A percentile compares a stretch with the other conserved stretches of the same genome.
These are phyloP conservation scores for Cheilosia soror DNA, from an alignment of 2,888 invertebrate species.

Conservation along the genomic window DNA sequence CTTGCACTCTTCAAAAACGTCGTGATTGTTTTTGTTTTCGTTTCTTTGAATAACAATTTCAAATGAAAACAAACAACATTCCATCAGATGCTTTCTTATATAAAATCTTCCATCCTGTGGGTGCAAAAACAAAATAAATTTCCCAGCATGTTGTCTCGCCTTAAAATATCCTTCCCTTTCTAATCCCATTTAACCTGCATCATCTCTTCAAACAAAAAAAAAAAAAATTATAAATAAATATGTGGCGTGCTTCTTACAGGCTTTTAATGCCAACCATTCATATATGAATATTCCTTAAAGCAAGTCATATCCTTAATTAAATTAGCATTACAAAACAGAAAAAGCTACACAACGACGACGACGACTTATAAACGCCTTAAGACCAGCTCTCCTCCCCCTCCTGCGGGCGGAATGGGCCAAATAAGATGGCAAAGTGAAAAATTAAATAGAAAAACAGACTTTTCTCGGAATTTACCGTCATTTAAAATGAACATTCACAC, in stretches of 20 bases:
- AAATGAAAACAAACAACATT: constrained; percentile 12
- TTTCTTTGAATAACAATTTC: not conserved
- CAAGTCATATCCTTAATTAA: constrained; percentile 74
- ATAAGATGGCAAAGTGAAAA: constrained; percentile 61
- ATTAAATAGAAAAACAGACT: constrained; percentile 72
- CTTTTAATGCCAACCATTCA: constrained; percentile 24
- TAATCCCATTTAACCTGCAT: not conserved
- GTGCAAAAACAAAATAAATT: constrained; percentile 8
- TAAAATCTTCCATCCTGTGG: not conserved
- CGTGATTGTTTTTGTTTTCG: not conserved
- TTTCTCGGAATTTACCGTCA: constrained; percentile 67
- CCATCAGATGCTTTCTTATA: not conserved
- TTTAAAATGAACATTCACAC: constrained; percentile 69
- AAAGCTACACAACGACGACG: constrained; percentile 35
- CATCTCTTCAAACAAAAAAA: not conserved
- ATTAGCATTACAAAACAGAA: constrained; percentile 73
- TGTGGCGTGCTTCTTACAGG: constrained; percentile 32
- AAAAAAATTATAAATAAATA: constrained; percentile 2
- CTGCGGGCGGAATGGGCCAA: not conserved
- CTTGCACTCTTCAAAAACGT: not conserved
- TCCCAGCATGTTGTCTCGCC: constrained; percentile 20
- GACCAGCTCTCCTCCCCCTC: not conserved
- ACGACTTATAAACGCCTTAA: constrained; percentile 45
- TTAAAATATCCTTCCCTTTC: not conserved
- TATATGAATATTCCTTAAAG: constrained; percentile 68